phyloP scores from a whole-genome alignment of 2,113 vertebrate genomes.

The Narcine bancroftii region DNA sequence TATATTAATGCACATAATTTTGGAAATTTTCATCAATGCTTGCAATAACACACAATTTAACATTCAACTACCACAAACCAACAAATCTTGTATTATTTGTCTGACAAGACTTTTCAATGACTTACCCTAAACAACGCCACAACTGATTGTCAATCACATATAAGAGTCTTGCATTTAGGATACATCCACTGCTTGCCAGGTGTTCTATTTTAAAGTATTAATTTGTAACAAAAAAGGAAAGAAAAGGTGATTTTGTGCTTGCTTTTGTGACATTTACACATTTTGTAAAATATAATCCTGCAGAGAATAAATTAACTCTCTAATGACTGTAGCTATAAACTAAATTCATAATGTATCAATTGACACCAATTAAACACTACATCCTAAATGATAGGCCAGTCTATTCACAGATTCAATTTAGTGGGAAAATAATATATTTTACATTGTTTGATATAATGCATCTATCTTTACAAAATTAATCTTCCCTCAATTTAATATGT shows the following conservation, averaged over 20 bases:
- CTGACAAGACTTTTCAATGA: neutral
- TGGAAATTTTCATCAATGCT: neutral
- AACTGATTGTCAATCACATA: constrained; percentile 7
- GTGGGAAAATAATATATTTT: neutral
- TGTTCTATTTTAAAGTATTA: neutral
- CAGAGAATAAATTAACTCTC: neutral
- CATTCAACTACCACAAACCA: neutral
- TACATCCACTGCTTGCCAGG: neutral
- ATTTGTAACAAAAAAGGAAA: neutral
- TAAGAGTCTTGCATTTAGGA: neutral
- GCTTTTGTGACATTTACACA: neutral
- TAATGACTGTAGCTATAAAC: neutral
- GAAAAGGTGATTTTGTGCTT: neutral
- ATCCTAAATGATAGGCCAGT: neutral
- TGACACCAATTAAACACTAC: neutral
- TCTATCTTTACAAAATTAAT: neutral
- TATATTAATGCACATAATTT: neutral
- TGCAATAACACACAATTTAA: neutral
- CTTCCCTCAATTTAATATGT: neutral
- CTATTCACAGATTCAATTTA: neutral
- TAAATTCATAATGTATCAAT: neutral
- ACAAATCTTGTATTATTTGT: neutral
- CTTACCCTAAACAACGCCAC: neutral
- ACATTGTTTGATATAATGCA: neutral
- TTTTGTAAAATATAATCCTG: neutral